Evolutionary conservation across 2,113 vertebrate species (phyloP).

Genomic region (Lepisosteus oculatus): DNA sequence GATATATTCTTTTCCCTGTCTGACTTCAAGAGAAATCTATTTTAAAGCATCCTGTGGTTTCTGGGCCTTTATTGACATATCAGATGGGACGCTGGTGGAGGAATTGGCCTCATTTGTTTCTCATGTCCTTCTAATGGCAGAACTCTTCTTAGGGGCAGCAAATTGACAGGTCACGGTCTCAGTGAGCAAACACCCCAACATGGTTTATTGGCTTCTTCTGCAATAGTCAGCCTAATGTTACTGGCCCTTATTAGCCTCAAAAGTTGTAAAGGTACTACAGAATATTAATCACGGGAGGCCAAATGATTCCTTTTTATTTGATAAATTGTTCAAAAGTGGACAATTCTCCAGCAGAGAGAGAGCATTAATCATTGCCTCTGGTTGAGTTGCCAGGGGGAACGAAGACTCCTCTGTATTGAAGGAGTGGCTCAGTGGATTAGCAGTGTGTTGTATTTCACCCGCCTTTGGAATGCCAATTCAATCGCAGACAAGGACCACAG

Average conservation of each 20-base stretch:
- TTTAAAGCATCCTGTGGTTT: slow-evolving; percentile 54
- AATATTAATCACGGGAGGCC: slow-evolving; percentile 61
- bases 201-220: slow-evolving; percentile 56
- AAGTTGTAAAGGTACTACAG: slow-evolving; percentile 59
- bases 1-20: slow-evolving; percentile 63
- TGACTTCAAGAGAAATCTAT: slow-evolving; percentile 64
- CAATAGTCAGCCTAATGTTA: slow-evolving; percentile 47
- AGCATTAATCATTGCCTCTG: slow-evolving; percentile 49
- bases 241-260: slow-evolving; percentile 42
- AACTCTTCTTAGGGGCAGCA: slow-evolving; percentile 59
- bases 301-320: slow-evolving; percentile 58
- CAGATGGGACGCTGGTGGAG: slow-evolving; percentile 66
- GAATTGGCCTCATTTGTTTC: slow-evolving; percentile 80
- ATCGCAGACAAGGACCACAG: background rate
- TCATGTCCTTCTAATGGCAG: slow-evolving; percentile 70
- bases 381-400: slow-evolving; percentile 34
- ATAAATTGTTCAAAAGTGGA: slow-evolving; percentile 57
- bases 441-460: background rate
- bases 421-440: slow-evolving; percentile 8
- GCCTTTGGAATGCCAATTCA: background rate
- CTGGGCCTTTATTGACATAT: slow-evolving; percentile 69
- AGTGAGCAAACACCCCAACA: slow-evolving; percentile 60
- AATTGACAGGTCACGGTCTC: slow-evolving; percentile 62
- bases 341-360: slow-evolving; percentile 40
- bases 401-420: slow-evolving; percentile 16